Base-by-base conservation (phyloP, 2,797 vertebrate genomes). In the Ibycter americanus region DNA sequence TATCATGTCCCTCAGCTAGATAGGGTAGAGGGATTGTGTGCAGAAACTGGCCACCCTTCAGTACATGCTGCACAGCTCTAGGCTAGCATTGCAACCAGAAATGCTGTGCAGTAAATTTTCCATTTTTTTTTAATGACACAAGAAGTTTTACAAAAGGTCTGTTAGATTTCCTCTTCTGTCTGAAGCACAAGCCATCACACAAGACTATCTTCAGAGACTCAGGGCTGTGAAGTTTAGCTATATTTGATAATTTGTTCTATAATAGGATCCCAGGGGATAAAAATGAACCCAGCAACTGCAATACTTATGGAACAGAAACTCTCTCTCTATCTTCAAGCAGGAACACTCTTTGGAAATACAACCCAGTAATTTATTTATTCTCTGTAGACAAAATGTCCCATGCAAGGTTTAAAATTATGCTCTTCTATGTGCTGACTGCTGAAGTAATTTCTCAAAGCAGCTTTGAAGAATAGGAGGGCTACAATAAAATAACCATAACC, bases 361-460 rank as follows among this genome's bases (percentile, higher is more conserved):
- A 81, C 32, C n/a, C 55, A 70, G 63, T 59, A 71, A 87, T 77
- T 89, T 72, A 68, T 87, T 89, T 91, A 87, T 88, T 74, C 59
- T 89, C 46, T 55, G 26, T 44, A 82, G 67, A 84, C 27, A 95
- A 66, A 90, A 89, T 29, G 61, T 76, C 65, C 49, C 56, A 51
- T 54, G 29, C 27, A 52, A 81, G 59, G n/a, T 32, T 80, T 94
- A 95, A 95, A 89, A 89, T 73, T 5, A 89, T 90, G 73, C 44
- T 87, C 42, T 83, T 79, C 55, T 51, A 76, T 87, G 36, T 65
- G 72, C 67, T 79, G 62, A 72, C 38, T 81, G 56, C 54, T 85
- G 65, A 93, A 94, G 31, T 46, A 63, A 94, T 94, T 87, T 95
- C 56, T 93, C 89, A 88, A 96, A 91, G 82, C 65, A 86, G 34